These are phyloP conservation scores for Ceyx cyanopectus DNA, from an alignment of 2,113 vertebrate genomes.

Conservation along the genomic window DNA sequence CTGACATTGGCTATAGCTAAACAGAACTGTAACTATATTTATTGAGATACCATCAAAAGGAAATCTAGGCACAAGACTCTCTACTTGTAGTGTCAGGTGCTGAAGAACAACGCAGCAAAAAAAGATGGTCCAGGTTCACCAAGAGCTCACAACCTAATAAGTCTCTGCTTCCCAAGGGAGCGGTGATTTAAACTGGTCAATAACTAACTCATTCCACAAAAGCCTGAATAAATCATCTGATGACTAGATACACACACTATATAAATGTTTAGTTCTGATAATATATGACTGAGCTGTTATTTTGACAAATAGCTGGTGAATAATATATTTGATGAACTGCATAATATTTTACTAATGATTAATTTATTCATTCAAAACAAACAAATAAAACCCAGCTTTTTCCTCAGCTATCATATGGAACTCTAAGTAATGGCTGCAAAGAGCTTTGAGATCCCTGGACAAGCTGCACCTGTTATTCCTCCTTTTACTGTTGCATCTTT, in stretches of 20 bases:
- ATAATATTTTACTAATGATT: constrained; percentile 71
- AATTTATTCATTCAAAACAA: constrained; percentile 62
- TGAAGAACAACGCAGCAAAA: background rate
- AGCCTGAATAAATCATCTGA: constrained; percentile 37
- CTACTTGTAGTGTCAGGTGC: background rate
- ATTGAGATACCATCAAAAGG: background rate
- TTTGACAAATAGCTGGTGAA: constrained; percentile 66
- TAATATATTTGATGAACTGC: constrained; percentile 67
- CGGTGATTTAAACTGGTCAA: background rate
- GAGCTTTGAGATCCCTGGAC: constrained; percentile 20
- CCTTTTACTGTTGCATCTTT: constrained; percentile 6
- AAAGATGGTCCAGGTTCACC: background rate
- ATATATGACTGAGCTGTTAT: constrained; percentile 53
- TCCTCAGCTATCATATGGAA: background rate
- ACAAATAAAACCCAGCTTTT: constrained; percentile 54
- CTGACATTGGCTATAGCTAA: background rate
- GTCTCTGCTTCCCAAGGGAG: background rate
- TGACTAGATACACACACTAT: constrained; percentile 24
- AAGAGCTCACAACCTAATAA: background rate
- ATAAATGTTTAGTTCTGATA: constrained; percentile 55
- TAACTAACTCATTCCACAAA: constrained; percentile 23
- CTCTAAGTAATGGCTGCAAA: background rate
- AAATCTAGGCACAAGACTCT: background rate
- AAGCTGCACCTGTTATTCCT: background rate
- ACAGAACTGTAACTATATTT: background rate